Conservation (phyloP, 2,113 vertebrate genomes). For the Clarias macrocephalus region DNA sequence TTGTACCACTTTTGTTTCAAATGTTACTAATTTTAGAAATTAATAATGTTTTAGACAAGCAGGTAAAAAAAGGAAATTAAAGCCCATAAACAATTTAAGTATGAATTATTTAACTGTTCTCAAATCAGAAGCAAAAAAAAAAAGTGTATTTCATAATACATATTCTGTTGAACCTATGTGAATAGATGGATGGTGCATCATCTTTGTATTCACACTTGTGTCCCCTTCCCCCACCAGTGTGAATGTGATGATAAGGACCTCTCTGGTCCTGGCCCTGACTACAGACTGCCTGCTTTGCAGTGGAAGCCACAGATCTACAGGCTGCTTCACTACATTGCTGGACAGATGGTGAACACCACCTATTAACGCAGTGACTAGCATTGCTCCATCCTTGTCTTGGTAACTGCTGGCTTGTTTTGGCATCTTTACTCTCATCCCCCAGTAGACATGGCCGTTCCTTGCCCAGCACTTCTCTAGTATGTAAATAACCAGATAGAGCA, state of each 20-base stretch:
- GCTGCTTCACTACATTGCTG: conserved; percentile 59
- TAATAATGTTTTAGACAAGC: too few relatives aligned
- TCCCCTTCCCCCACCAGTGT: conserved; percentile 35
- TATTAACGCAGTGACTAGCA: conserved; percentile 66
- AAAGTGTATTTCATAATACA: background rate
- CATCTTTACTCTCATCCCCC: conserved; percentile 66
- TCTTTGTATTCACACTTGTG: background rate
- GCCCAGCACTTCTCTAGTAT: conserved; percentile 59
- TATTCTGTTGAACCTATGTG: background rate
- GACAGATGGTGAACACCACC: conserved; percentile 73
- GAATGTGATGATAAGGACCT: conserved; percentile 59
- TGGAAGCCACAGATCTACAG: conserved; percentile 67
- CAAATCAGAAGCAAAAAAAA: background rate
- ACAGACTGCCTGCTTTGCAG: conserved; percentile 69
- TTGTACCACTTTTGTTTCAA: background rate
- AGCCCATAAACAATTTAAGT: background rate
- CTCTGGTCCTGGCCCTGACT: conserved; percentile 56
- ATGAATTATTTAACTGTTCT: background rate
- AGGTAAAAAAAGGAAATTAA: background rate
- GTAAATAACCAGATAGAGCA: conserved; percentile 69
- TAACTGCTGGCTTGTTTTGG: conserved; percentile 75
- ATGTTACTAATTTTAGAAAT: background rate
- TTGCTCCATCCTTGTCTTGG: conserved; percentile 73
- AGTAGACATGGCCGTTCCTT: conserved; percentile 37
- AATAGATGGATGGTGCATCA: background rate